Evolutionary conservation across 2,797 vertebrate genomes (phyloP).

Genomic region (Syndactyla subalaris): DNA sequence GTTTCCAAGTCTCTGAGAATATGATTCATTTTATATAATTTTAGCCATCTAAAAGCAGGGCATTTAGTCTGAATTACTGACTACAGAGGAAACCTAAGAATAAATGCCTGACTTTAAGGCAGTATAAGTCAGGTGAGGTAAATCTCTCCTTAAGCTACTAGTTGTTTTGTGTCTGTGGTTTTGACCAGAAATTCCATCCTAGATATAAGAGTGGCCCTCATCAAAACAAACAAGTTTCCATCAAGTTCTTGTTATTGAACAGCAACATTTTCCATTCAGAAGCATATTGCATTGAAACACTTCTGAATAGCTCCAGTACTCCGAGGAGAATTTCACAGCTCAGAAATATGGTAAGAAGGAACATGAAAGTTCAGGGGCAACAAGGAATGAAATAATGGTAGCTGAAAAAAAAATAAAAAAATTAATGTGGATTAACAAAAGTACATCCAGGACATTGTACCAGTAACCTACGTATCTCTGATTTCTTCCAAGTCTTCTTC

Average conservation of each 20-base stretch:
- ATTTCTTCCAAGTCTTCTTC: neutral
- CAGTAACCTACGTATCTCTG: neutral
- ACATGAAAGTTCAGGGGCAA: neutral
- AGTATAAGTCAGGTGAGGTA: constrained; percentile 53
- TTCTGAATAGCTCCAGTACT: neutral
- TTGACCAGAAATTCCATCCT: constrained; percentile 33
- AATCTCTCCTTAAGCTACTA: neutral
- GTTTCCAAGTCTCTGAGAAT: neutral
- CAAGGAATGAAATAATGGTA: neutral
- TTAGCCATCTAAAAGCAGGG: constrained; percentile 40
- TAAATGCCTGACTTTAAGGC: constrained; percentile 7
- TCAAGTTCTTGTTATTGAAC: neutral
- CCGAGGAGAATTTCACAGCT: neutral
- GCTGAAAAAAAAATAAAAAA: neutral
- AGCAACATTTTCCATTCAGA: neutral
- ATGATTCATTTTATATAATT: constrained; percentile 39
- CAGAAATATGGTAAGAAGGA: neutral
- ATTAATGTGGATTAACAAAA: neutral
- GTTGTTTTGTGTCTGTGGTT: constrained; percentile 34
- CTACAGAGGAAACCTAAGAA: constrained; percentile 40
- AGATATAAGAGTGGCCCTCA: neutral
- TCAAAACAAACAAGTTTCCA: constrained; percentile 23
- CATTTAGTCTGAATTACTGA: constrained; percentile 42
- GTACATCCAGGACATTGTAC: neutral
- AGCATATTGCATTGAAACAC: neutral